Conservation (phyloP, 2,113 vertebrate species). For the Stomatorhinus ivindoensis region DNA sequence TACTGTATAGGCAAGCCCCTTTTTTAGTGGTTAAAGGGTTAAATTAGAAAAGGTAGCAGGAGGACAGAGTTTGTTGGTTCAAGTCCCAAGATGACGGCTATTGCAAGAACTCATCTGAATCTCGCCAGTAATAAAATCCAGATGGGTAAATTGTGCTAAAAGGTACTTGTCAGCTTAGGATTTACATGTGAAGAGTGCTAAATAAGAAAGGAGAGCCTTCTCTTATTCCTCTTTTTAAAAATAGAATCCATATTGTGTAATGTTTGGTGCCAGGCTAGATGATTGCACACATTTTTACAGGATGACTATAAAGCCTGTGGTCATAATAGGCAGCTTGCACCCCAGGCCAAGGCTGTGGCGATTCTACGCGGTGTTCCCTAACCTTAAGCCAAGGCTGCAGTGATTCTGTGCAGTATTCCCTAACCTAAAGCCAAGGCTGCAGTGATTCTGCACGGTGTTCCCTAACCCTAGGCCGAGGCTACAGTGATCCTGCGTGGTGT, state of each 20-base stretch:
- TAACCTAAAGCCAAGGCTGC: not conserved
- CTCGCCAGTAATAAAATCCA: not conserved
- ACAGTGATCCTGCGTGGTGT: too few relatives aligned
- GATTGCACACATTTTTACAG: not conserved
- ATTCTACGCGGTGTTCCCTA: not conserved
- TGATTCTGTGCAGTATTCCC: not conserved
- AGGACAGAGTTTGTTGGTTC: not conserved
- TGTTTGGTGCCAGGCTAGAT: not conserved
- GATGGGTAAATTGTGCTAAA: not conserved
- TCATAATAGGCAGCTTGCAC: not conserved
- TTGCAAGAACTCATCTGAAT: not conserved
- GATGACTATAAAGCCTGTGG: not conserved
- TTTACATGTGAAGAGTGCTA: not conserved
- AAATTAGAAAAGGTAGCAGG: not conserved
- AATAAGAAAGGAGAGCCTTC: not conserved
- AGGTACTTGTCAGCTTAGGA: not conserved
- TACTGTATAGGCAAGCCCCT: not conserved
- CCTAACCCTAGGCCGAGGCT: too few relatives aligned
- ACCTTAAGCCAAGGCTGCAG: fast-evolving
- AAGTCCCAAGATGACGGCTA: not conserved
- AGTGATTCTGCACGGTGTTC: too few relatives aligned
- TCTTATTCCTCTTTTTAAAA: not conserved
- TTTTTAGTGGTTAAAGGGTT: not conserved
- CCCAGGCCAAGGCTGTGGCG: not conserved
- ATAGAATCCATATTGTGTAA: not conserved